Conservation (phyloP, 2,113 vertebrate genomes). For the Malurus elegans region DNA sequence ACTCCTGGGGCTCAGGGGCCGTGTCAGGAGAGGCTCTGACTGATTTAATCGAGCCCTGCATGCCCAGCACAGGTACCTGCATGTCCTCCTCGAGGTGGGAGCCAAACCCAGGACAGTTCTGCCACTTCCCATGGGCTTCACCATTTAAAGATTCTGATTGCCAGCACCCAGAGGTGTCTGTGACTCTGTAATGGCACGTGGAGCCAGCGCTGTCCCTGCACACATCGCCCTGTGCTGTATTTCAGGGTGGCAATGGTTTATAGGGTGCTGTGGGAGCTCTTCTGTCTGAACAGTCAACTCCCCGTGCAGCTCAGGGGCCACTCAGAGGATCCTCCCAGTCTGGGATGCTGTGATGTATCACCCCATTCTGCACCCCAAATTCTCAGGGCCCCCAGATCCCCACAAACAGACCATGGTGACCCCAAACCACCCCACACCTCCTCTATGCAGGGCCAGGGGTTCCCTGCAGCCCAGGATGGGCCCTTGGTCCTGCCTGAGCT, state of each 20-base stretch:
- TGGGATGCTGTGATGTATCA: not conserved
- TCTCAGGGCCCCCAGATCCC: not conserved
- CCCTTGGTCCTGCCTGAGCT: not conserved
- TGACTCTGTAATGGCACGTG: accelerated
- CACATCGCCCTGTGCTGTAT: accelerated
- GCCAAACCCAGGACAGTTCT: not conserved
- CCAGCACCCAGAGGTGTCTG: not conserved
- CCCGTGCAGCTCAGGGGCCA: not conserved
- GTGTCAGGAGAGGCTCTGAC: not conserved
- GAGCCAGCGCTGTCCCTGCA: not conserved
- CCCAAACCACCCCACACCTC: accelerated
- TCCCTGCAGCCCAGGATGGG: not conserved
- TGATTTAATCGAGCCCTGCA: not conserved
- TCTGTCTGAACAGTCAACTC: not conserved
- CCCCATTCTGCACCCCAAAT: not conserved
- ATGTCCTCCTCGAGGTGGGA: accelerated
- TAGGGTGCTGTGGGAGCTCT: not conserved
- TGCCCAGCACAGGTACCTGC: not conserved
- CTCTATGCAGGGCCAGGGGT: accelerated
- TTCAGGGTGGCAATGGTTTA: not conserved
- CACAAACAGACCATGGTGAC: not conserved
- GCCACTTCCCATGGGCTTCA: not conserved
- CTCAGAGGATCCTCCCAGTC: not conserved
- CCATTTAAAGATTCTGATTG: not conserved
- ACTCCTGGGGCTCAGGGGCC: not conserved